A percentile compares a stretch with the other conserved stretches of the same genome.
Conservation (phyloP, 2,797 vertebrate species). For the Crypturellus tataupa region DNA sequence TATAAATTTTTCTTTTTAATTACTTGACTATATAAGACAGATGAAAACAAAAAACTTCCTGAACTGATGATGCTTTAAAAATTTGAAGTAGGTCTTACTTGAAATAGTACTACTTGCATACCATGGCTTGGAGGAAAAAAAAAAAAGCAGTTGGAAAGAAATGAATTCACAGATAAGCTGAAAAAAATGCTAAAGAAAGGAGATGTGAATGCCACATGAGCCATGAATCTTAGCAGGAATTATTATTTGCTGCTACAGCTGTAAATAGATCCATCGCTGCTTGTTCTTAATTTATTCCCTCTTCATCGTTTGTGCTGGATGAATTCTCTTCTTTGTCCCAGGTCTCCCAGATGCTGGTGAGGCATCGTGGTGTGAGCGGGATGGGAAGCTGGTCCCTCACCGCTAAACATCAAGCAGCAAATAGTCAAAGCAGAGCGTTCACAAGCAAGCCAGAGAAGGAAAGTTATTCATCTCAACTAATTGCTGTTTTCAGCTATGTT, state of each 20-base stretch:
- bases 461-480: conserved; percentile 9
- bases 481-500: background rate
- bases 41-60: conserved; percentile 1
- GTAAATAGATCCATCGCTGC: conserved; percentile 67
- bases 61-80: conserved; percentile 23
- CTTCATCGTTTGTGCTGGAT: background rate
- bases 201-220: conserved; percentile 44
- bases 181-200: background rate
- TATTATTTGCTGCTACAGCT: conserved; percentile 60
- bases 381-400: background rate
- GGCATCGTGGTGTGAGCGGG: accelerated
- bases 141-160: background rate
- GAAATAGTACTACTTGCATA: background rate
- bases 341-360: background rate
- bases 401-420: background rate
- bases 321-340: background rate
- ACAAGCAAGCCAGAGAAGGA: background rate
- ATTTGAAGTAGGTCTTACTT: background rate
- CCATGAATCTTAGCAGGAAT: conserved; percentile 55
- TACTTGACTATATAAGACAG: background rate
- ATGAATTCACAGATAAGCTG: conserved; percentile 24
- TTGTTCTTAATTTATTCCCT: conserved; percentile 43
- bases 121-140: background rate
- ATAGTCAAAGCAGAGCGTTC: background rate
- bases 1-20: background rate